Evolutionary conservation across 1,140 invertebrate species (phyloP).

Genomic region (Euglossa dilemma): DNA sequence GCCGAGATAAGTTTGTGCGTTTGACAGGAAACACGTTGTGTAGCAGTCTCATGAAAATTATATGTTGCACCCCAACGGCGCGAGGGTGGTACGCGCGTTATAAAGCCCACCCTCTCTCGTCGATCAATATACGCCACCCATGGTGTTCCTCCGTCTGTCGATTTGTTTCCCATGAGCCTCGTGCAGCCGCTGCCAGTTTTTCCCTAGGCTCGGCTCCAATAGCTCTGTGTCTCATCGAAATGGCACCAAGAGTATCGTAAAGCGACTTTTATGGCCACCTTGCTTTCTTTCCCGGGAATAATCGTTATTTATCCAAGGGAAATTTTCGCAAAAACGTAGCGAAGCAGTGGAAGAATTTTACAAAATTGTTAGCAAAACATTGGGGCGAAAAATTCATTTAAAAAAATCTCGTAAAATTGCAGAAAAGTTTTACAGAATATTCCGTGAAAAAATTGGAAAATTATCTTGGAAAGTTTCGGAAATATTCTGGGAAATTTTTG

Average conservation of each 20-base stretch:
- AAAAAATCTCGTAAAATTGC: too few relatives aligned
- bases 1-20: constrained; percentile 34
- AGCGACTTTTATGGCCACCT: background rate
- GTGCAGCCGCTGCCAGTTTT: background rate
- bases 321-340: too few relatives aligned
- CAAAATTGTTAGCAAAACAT: too few relatives aligned
- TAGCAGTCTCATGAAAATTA: constrained; percentile 42
- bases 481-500: too few relatives aligned
- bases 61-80: constrained; percentile 26
- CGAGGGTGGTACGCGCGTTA: constrained; percentile 33
- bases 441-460: too few relatives aligned
- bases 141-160: constrained; percentile 24
- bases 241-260: background rate
- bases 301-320: background rate
- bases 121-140: constrained; percentile 47
- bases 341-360: too few relatives aligned
- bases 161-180: constrained; percentile 41
- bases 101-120: constrained; percentile 12
- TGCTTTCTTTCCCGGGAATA: background rate
- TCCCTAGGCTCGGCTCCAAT: background rate
- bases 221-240: background rate
- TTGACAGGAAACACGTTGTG: constrained; percentile 39
- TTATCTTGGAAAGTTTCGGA: too few relatives aligned
- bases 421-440: too few relatives aligned
- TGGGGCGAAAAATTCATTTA: too few relatives aligned